These are phyloP conservation scores for Clarias batrachus DNA, from an alignment of 2,113 vertebrate genomes.

Conservation along the genomic window DNA sequence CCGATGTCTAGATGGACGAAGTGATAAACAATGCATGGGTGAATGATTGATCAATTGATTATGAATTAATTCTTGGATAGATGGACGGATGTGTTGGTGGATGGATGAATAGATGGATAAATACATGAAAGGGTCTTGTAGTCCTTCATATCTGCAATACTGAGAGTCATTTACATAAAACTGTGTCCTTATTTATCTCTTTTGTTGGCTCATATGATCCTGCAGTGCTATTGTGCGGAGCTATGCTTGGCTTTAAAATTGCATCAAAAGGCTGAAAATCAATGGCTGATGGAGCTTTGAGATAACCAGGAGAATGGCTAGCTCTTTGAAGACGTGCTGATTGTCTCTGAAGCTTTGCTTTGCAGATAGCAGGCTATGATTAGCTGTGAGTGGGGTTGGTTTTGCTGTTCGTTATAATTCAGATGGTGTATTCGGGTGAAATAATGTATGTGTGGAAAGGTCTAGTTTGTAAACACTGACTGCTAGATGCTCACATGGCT, in stretches of 20 bases:
- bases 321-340: slow-evolving; percentile 26
- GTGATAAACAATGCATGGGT: neutral
- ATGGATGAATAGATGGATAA: neutral
- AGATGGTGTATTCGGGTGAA: neutral
- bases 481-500: neutral
- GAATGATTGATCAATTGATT: neutral
- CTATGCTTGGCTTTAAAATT: slow-evolving; percentile 28
- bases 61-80: neutral
- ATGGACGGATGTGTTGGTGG: neutral
- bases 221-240: neutral
- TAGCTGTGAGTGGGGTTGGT: slow-evolving; percentile 18
- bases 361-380: slow-evolving; percentile 36
- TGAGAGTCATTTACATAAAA: neutral
- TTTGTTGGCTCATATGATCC: neutral
- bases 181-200: neutral
- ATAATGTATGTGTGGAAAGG: neutral
- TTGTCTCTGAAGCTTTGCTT: slow-evolving; percentile 29
- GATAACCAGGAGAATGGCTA: slow-evolving; percentile 23
- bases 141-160: neutral
- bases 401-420: slow-evolving; percentile 14
- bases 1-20: neutral
- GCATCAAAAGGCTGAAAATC: slow-evolving; percentile 48
- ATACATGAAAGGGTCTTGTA: neutral
- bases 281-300: slow-evolving; percentile 41
- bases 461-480: slow-evolving; percentile 3